Evolutionary conservation across 2,888 invertebrate genomes (phyloP), one percentile per base, ranked within the genome.

Genomic region (Ophion ventricosus): DNA sequence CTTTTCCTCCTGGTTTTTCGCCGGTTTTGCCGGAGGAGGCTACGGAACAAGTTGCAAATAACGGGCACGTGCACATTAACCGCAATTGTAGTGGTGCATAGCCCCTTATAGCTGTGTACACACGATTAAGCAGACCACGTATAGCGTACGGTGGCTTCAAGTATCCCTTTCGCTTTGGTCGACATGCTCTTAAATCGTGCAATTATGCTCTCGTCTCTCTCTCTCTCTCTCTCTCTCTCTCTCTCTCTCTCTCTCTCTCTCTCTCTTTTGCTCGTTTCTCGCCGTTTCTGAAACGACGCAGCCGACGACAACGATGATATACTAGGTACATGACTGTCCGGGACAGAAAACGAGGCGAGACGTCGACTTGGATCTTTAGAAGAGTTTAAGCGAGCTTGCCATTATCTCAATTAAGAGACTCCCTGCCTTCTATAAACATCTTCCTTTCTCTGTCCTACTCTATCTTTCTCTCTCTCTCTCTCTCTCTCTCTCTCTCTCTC

Each of bases 341-440:
- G 20, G 61, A 57, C 35, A 76, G 82, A 84, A 82, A 84, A 82
- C 75, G 74, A 57, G 79, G 66, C 54, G 82, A 74, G 81, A 78
- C 72, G 40, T 70, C 56, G 57, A 56, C 56, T 75, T n/a, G 70
- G 67, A 69, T 82, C 75, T 82, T 84, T 84, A 69, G 49, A 80
- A 20, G 64, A 82, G 78, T 75, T 84, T 66, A 72, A 72, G 78
- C 84, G 63, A 79, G 82, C 84, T 84, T 84, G 82, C 82, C 82
- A 84, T 84, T 84, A 76, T 84, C 84, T 79, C 82, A 70, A 84
- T 77, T 84, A 84, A 76, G 79, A 56, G 70, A 75, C 63, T 79
- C 82, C 66, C 78, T 59, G 26, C 35, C 23, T 63, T 61, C 61
- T 63, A 25, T 25, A 63, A 35, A 79, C 70, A 72, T 64, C 49